Evolutionary conservation across 2,113 vertebrate species (phyloP).

Genomic region (Corapipo altera): DNA sequence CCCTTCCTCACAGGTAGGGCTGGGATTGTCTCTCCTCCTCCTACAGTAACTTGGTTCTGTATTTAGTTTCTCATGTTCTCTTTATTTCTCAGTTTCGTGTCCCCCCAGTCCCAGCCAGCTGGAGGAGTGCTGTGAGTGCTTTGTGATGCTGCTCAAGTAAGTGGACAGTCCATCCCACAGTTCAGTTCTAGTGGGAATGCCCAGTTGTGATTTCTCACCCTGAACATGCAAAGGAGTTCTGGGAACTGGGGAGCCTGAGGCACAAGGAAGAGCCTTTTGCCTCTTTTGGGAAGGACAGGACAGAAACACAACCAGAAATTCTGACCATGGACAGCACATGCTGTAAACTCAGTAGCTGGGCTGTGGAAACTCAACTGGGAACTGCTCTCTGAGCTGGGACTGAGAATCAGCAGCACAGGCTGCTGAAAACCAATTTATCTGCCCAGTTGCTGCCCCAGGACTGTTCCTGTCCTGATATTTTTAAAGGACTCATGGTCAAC

Average conservation of each 20-base stretch:
- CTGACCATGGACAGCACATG: neutral
- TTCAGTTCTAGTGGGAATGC: neutral
- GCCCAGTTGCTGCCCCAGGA: neutral
- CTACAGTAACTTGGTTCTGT: neutral
- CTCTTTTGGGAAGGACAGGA: neutral
- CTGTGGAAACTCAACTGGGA: neutral
- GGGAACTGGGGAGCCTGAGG: neutral
- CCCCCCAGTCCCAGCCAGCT: constrained; percentile 83
- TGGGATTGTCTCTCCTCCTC: neutral
- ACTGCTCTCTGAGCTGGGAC: neutral
- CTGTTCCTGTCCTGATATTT: neutral
- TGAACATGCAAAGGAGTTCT: neutral
- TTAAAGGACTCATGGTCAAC: neutral
- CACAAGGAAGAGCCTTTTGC: neutral
- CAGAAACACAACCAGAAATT: neutral
- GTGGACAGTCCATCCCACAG: neutral
- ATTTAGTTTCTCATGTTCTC: neutral
- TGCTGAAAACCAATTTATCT: neutral
- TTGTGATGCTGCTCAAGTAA: constrained; percentile 89
- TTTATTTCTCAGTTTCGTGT: constrained; percentile 79
- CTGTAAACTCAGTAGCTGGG: neutral
- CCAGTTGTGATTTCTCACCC: neutral
- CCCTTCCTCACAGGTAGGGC: constrained; percentile 86
- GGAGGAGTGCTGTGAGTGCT: constrained; percentile 84
- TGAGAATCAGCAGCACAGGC: neutral